Evolutionary conservation across 2,888 invertebrate species (phyloP).

Genomic region (Pollenia griseotomentosa): DNA sequence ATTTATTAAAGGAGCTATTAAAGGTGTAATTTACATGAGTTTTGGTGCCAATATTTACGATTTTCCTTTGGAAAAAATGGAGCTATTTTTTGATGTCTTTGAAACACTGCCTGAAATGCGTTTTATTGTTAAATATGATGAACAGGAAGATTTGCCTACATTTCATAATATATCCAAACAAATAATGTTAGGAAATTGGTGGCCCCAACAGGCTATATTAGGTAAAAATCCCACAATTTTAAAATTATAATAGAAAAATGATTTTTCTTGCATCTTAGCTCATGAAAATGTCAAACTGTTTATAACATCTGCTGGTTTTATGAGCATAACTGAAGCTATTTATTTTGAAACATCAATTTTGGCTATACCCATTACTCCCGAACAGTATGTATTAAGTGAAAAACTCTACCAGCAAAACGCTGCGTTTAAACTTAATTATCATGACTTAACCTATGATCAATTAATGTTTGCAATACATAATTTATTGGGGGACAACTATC

Average conservation of each 20-base stretch:
- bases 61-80: constrained; percentile 82
- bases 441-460: constrained; percentile 82
- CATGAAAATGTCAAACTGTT: constrained; percentile 86
- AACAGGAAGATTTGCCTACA: constrained; percentile 77
- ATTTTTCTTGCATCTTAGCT: constrained; percentile 79
- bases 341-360: constrained; percentile 85
- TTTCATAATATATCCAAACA: constrained; percentile 78
- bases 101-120: constrained; percentile 80
- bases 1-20: constrained; percentile 82
- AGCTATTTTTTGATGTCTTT: constrained; percentile 79
- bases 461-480: constrained; percentile 82
- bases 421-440: constrained; percentile 81
- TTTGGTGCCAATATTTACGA: constrained; percentile 84
- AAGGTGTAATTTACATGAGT: constrained; percentile 84
- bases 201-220: constrained; percentile 83
- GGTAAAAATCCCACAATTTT: constrained; percentile 75
- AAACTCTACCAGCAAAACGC: constrained; percentile 84
- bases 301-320: constrained; percentile 86
- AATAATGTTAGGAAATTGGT: constrained; percentile 83
- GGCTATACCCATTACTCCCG: constrained; percentile 85
- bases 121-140: constrained; percentile 86
- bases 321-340: constrained; percentile 86
- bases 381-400: constrained; percentile 85
- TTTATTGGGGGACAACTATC: constrained; percentile 81
- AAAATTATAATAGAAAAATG: not conserved